A percentile compares a stretch with the other conserved stretches of the same genome.
These are phyloP conservation scores for Rhagoletis pomonella DNA, from an alignment of 1,140 invertebrate species.

Conservation along the genomic window DNA sequence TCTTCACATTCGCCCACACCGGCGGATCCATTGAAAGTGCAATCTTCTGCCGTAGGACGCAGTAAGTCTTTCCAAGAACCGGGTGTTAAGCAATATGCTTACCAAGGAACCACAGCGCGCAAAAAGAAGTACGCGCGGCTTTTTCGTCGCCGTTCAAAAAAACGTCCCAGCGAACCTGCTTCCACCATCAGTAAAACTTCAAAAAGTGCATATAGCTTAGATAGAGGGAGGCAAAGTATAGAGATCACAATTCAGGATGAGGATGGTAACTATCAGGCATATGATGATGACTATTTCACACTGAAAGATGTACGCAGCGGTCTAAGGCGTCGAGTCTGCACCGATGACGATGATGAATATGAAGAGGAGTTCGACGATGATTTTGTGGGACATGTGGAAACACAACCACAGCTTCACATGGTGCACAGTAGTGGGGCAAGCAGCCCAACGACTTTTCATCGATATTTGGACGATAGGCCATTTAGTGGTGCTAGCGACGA, in stretches of 20 bases:
- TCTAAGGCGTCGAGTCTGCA: slow-evolving; percentile 53
- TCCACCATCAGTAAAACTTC: slow-evolving; percentile 6
- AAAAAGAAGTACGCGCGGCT: slow-evolving; percentile 68
- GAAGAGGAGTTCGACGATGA: slow-evolving; percentile 54
- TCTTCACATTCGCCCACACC: slow-evolving; percentile 66
- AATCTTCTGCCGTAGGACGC: slow-evolving; percentile 67
- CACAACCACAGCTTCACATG: background rate
- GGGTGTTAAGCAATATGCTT: slow-evolving; percentile 58
- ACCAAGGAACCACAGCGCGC: slow-evolving; percentile 46
- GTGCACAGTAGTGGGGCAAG: slow-evolving; percentile 8
- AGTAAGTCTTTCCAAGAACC: slow-evolving; percentile 73
- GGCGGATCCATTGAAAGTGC: slow-evolving; percentile 41
- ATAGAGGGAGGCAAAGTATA: slow-evolving; percentile 70
- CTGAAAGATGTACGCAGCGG: slow-evolving; percentile 57
- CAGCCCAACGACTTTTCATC: background rate
- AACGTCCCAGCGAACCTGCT: slow-evolving; percentile 60
- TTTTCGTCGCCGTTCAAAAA: slow-evolving; percentile 68
- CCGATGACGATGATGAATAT: slow-evolving; percentile 67
- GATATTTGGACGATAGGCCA: slow-evolving; percentile 59
- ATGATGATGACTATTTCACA: slow-evolving; percentile 70
- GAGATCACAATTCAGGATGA: slow-evolving; percentile 73
- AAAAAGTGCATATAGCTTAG: slow-evolving; percentile 68
- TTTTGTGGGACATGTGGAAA: background rate
- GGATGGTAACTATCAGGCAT: slow-evolving; percentile 69
- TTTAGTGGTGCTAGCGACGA: slow-evolving; percentile 63